Conservation (phyloP, 2,797 vertebrate genomes). For the Sebastes steindachneri region DNA sequence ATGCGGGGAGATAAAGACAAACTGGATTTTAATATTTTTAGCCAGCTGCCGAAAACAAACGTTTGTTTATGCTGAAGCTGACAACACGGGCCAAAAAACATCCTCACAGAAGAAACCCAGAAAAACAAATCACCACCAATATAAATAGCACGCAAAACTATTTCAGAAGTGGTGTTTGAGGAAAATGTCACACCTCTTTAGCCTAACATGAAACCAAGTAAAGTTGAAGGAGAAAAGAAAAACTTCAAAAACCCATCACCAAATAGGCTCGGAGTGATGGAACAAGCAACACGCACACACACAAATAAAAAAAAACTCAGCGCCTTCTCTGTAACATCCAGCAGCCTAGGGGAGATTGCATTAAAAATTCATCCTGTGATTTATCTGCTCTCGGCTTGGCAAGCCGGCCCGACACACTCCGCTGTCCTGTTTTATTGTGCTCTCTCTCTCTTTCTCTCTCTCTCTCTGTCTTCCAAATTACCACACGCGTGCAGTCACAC, state of each 20-base stretch:
- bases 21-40: slow-evolving; percentile 28
- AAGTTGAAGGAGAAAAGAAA: slow-evolving; percentile 9
- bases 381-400: slow-evolving; percentile 73
- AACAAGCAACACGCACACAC: slow-evolving; percentile 26
- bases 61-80: slow-evolving; percentile 32
- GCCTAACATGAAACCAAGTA: slow-evolving; percentile 19
- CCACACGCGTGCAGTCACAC: neutral
- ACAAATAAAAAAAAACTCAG: slow-evolving; percentile 13
- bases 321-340: slow-evolving; percentile 61
- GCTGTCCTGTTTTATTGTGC: slow-evolving; percentile 62
- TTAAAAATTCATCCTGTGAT: slow-evolving; percentile 82
- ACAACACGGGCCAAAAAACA: slow-evolving; percentile 6
- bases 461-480: slow-evolving; percentile 48
- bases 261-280: slow-evolving; percentile 34
- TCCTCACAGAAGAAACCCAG: neutral
- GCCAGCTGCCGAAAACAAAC: slow-evolving; percentile 18
- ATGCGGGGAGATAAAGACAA: neutral
- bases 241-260: slow-evolving; percentile 36
- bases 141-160: slow-evolving; percentile 25
- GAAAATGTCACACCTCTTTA: slow-evolving; percentile 23
- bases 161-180: slow-evolving; percentile 9
- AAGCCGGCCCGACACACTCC: slow-evolving; percentile 45
- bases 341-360: slow-evolving; percentile 66
- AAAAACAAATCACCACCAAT: slow-evolving; percentile 22
- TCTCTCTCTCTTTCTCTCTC: slow-evolving; percentile 9